Base-by-base conservation (phyloP, 2,888 invertebrate species). In the Philhelius pedissequus region DNA sequence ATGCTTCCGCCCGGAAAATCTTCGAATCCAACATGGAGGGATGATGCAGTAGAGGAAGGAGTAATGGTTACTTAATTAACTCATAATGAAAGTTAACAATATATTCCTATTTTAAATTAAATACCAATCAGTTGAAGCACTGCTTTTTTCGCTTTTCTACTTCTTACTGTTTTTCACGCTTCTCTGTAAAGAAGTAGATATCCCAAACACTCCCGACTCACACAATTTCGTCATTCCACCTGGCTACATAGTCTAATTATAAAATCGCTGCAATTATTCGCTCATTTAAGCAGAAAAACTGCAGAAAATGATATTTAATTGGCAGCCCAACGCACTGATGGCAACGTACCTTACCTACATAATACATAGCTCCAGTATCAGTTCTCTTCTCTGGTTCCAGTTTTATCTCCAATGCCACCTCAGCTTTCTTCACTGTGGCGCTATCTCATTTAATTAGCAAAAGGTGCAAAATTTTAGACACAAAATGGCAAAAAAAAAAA, bases 261-360 rank as follows among this genome's bases (percentile, higher is more conserved):
- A 84, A 84, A 84, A 84, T 84, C 84, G 79, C 71, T 76, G 71
- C 84, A 84, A 84, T 84, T 84, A 84, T 84, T 84, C 84, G 84
- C 84, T 80, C 80, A 84, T 84, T 84, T 84, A 84, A 84, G 84
- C 84, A 84, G 66, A 84, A 84, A 84, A 84, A 84, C 84, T 84
- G 84, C 75, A 80, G 84, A 84, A 84, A 84, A 84, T 84, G 84
- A 79, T 84, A 84, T 84, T 84, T 84, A 84, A 84, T 84, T 84
- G 84, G 79, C 75, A 71, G 74, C 70, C 79, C 75, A 75, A 58
- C 40, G 62, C 43, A 35, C 22, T 22, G 56, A 35, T 20, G 64
- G 43, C 48, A 22, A 58, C 35, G 15, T 38, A 15, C 1, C 4
- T 15, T 27, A 50, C 11, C 25, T 18, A 30, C 18, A 8, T 7